Evolutionary conservation across 1,140 invertebrate species (phyloP).

Genomic region (Heliothis virescens): DNA sequence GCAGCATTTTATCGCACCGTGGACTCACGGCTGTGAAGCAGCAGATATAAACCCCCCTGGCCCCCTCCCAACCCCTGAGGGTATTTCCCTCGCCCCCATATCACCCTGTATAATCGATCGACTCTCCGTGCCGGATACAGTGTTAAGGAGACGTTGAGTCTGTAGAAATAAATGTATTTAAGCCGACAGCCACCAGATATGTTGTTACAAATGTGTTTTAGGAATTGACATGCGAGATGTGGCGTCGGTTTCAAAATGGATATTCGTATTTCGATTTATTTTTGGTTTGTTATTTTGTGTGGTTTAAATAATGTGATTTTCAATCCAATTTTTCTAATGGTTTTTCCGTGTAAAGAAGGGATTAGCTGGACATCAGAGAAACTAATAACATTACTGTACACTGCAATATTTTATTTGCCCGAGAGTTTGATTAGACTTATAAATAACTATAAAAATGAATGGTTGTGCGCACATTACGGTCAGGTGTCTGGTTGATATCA

Average conservation of each 20-base stretch:
- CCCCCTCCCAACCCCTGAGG: conserved; percentile 29
- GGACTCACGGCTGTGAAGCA: conserved; percentile 55
- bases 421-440: no score
- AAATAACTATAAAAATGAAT: no score
- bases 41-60: conserved; percentile 51
- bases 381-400: no score
- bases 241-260: not conserved
- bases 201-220: not conserved
- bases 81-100: conserved; percentile 45
- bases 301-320: no score
- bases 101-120: conserved; percentile 59
- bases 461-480: no score
- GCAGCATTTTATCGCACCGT: conserved; percentile 52
- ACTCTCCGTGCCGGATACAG: conserved; percentile 53
- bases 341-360: no score
- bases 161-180: conserved; percentile 40
- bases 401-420: no score
- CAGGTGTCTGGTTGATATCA: no score
- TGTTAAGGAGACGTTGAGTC: conserved; percentile 50
- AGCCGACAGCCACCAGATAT: not conserved
- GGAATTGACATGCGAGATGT: not conserved
- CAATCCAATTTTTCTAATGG: no score
- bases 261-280: not conserved
- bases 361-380: no score
- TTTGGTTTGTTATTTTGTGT: not conserved